Conservation (phyloP, 2,113 vertebrate genomes). For the Formicarius rufipectus region DNA sequence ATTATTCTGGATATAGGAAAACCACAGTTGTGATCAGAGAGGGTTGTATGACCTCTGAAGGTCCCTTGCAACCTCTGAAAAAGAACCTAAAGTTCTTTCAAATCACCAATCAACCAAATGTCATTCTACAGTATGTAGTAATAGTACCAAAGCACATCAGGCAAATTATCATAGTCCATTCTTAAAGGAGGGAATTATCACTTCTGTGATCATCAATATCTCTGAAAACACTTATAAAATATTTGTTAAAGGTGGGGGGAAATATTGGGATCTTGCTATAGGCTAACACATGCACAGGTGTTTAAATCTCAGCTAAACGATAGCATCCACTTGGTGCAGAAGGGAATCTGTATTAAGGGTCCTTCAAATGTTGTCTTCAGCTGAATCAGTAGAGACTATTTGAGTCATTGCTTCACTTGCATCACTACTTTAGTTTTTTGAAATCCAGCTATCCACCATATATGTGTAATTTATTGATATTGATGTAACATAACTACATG, state of each 20-base stretch:
- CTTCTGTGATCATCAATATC: neutral
- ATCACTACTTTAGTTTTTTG: neutral
- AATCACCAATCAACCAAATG: neutral
- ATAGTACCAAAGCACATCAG: neutral
- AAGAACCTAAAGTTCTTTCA: neutral
- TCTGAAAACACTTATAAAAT: neutral
- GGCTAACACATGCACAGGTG: fast-evolving
- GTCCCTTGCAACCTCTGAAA: neutral
- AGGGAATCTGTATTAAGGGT: neutral
- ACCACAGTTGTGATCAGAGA: neutral
- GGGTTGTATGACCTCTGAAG: neutral
- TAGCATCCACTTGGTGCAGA: neutral
- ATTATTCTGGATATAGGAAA: neutral
- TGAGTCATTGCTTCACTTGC: neutral
- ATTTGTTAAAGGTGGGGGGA: fast-evolving
- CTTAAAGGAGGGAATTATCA: neutral
- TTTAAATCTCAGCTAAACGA: neutral
- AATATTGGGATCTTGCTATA: neutral
- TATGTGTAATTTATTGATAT: neutral
- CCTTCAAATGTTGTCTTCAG: neutral
- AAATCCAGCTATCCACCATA: neutral
- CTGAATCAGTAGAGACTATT: neutral
- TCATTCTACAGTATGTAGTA: too few relatives aligned
- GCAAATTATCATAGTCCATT: neutral
- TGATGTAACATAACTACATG: neutral